These are phyloP conservation scores for Odontothrips loti DNA, from an alignment of 2,888 invertebrate species.

Conservation along the genomic window DNA sequence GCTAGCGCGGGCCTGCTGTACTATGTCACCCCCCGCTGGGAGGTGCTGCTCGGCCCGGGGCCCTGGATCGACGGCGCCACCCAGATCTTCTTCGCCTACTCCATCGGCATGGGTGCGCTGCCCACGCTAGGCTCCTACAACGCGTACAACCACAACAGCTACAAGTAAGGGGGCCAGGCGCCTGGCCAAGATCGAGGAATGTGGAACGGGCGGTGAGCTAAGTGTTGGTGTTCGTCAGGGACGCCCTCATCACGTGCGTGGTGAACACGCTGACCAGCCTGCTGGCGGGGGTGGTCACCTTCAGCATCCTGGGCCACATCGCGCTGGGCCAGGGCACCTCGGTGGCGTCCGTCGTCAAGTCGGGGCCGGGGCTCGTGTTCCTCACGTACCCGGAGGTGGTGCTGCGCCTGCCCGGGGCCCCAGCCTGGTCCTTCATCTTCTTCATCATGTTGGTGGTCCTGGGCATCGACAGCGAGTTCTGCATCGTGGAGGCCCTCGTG, in stretches of 20 bases:
- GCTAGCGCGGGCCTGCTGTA: conserved; percentile 60
- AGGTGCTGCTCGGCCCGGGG: conserved; percentile 51
- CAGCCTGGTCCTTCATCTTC: conserved; percentile 67
- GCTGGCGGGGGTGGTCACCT: conserved; percentile 70
- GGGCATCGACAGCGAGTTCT: conserved; percentile 71
- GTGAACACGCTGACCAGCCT: conserved; percentile 69
- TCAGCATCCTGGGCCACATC: conserved; percentile 69
- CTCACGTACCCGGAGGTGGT: conserved; percentile 72
- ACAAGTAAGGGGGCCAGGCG: conserved; percentile 51
- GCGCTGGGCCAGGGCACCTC: conserved; percentile 53
- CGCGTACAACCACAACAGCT: conserved; percentile 71
- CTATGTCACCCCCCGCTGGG: conserved; percentile 62
- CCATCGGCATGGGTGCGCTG: conserved; percentile 70
- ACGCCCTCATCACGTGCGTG: conserved; percentile 65
- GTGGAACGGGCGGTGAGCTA: neutral
- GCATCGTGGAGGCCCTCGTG: conserved; percentile 60
- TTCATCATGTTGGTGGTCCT: conserved; percentile 68
- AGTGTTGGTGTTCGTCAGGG: conserved; percentile 48
- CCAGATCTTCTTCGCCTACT: conserved; percentile 74
- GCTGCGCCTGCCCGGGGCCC: conserved; percentile 64
- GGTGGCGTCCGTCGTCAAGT: conserved; percentile 54
- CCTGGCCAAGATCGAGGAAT: neutral
- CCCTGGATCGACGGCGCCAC: conserved; percentile 74
- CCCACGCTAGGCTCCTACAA: conserved; percentile 71
- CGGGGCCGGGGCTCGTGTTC: conserved; percentile 70